Base-by-base conservation (phyloP, 2,888 invertebrate species). In the Parnassius smintheus region DNA sequence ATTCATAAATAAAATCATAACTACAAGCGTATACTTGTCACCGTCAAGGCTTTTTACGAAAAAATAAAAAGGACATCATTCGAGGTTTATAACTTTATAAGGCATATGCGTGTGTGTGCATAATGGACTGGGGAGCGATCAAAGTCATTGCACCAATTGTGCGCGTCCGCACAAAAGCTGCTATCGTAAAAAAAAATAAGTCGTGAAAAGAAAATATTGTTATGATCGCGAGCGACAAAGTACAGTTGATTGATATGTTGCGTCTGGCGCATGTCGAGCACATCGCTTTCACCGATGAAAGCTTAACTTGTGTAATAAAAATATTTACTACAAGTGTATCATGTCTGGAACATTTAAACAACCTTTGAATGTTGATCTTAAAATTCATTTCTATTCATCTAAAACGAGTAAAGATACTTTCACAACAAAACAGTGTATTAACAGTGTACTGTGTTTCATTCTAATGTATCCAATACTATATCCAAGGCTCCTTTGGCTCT, bases 161-260 rank as follows among this genome's bases (percentile, higher is more conserved):
- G 75, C 68, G 68, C 69, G 66, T 59, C 64, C 51, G 25, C 52
- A 57, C 52, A 22, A 78, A 72, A 76, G 75, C 65, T 70, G 78
- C 78, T 80, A 82, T 81, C 80, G 75, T 83, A 82, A 83, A 81
- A 81, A 77, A 83, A 81, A 81, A 77, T 79, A 76, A 75, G 83
- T 76, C 77, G 81, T 77, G 77, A 81, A 81, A 77, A 81, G 78
- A 80, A 84, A 86, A 84, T 83, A 87, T 82, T 82, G 78, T 83
- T 81, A 82, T 78, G 78, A 77, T 70, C 67, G 64, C 72, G 69
- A 69, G 70, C 71, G 71, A 81, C 77, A 76, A 76, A 76, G 75
- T 79, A 75, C 74, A 73, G 74, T 75, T 81, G 86, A 86, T 86
- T 85, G 84, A 85, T 78, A 82, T 76, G 76, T 74, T 77, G 76